Conservation (phyloP, 2,888 invertebrate genomes). For the Elysia crispata region DNA sequence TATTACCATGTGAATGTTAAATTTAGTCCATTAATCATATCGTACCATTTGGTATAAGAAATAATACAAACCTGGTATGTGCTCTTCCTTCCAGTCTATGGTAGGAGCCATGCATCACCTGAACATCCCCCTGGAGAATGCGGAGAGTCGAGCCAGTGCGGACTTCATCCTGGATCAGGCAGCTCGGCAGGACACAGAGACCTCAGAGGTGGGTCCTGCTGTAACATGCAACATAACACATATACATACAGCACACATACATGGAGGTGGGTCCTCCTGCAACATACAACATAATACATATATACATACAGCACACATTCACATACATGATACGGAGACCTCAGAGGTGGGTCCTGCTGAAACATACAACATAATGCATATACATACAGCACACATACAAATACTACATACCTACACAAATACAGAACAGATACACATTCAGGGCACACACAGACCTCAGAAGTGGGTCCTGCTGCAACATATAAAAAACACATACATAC, state of each 20-base stretch:
- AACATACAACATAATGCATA: too few species aligned
- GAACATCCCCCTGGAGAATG: constrained; percentile 75
- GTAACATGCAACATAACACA: too few species aligned
- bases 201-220: constrained; percentile 30
- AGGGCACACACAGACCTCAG: background rate
- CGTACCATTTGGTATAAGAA: background rate
- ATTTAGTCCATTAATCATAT: too few species aligned
- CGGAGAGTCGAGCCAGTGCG: constrained; percentile 79
- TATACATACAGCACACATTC: too few species aligned
- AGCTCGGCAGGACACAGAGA: constrained; percentile 48
- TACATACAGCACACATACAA: too few species aligned
- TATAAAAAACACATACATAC: background rate
- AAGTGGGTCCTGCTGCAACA: too few species aligned
- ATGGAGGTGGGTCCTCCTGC: too few species aligned
- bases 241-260: too few species aligned
- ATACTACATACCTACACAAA: too few species aligned
- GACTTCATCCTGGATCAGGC: constrained; percentile 71
- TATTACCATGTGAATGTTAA: background rate
- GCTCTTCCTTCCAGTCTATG: constrained; percentile 64
- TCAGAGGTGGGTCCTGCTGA: constrained; percentile 30
- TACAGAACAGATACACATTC: too few species aligned
- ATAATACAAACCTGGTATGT: background rate
- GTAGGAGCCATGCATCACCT: constrained; percentile 72
- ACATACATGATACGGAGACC: background rate
- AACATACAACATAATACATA: too few species aligned